Base-by-base conservation (phyloP, 2,888 invertebrate genomes). In the Drosophila anceps region DNA sequence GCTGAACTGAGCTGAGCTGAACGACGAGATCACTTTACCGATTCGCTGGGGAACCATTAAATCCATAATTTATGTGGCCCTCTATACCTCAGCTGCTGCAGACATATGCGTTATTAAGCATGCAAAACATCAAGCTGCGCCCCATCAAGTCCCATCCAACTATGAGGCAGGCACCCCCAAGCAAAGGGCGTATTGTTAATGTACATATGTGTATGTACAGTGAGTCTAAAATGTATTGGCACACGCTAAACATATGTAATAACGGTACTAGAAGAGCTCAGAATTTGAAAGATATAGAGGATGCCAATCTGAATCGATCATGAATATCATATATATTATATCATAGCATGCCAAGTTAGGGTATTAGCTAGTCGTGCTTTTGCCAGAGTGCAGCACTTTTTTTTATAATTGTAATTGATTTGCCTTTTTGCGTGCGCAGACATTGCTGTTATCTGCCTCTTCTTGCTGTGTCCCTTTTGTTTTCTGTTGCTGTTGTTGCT, bases 321-420 rank as follows among this genome's bases (percentile, higher is more conserved):
- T 13, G 20, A 7, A 12, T 12, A 20, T 12, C 1, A 20, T 20
- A 18, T 39, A 39, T 39, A n/a, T n/a, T n/a, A n/a, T n/a, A n/a
- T n/a, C n/a, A n/a, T 39, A 39, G n/a, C 39, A 39, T 1, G 8
- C 20, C 20, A 1, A 12, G 12, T 29, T 18, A 55, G 54, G 54
- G 54, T 39, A 39, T 29, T 39, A 2, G 27, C 13, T 29, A 39
- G 51, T 35, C 51, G 39, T 4, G 53, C 20, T 5, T 35, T 10
- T 5, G 12, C 12, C 13, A 3, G 8, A 3, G 8, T n/a, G 18
- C n/a, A 37, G 18, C n/a, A 15, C 43, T 48, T 18, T 59, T 27
- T 9, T 55, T 72, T 35, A 69, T 78, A 73, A 86, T 84, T 87
- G 89, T 82, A 89, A 89, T 89, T 84, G 89, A 87, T 89, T 89